Conservation (phyloP, 2,113 vertebrate genomes). For the Gallinago jamesoni region DNA sequence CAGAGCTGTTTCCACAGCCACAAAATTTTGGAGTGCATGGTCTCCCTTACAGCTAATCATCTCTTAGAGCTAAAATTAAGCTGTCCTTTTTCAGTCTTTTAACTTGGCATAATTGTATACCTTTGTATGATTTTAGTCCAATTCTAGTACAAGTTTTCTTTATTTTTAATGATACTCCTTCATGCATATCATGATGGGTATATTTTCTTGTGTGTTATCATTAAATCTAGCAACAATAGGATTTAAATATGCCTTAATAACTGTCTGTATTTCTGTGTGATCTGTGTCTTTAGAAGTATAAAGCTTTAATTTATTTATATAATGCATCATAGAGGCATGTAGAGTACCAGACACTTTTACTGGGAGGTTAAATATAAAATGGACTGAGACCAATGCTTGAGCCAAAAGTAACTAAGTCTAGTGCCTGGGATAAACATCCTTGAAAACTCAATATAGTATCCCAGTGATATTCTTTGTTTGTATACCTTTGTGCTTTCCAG, state of each 20-base stretch:
- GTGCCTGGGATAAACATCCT: neutral
- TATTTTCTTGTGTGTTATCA: neutral
- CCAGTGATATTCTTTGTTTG: neutral
- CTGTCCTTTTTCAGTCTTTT: neutral
- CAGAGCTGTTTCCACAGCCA: neutral
- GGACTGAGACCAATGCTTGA: neutral
- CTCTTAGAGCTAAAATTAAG: neutral
- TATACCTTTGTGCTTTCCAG: neutral
- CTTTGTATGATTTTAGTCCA: neutral
- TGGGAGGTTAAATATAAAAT: neutral
- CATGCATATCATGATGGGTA: neutral
- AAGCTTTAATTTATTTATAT: neutral
- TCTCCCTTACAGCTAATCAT: neutral
- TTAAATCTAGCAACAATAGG: neutral
- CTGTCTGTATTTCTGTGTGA: neutral
- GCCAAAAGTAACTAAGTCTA: neutral
- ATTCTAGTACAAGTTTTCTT: neutral
- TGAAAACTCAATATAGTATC: neutral
- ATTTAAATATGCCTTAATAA: neutral
- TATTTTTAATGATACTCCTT: neutral
- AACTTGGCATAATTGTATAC: neutral
- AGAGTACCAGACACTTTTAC: neutral
- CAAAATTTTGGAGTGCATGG: neutral
- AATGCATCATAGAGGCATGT: neutral
- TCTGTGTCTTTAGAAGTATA: neutral